Base-by-base conservation (phyloP, 1,140 invertebrate genomes). In the Propsilocerus akamusi region DNA sequence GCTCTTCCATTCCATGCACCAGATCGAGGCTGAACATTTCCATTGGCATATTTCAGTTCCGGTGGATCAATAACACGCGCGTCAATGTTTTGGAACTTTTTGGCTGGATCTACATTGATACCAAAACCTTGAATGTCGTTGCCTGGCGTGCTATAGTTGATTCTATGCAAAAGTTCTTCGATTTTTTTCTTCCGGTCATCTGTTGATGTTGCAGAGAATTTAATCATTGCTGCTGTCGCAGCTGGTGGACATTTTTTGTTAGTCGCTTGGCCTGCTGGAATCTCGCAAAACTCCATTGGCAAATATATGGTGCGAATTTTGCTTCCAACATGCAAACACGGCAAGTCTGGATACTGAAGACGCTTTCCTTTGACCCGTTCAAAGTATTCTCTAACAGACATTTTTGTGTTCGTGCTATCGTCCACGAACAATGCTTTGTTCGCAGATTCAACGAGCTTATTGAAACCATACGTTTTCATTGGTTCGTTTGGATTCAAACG, bases 161-260 rank as follows among this genome's bases (percentile, higher is more conserved):
- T 59, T 53, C 58, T 61, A 28, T 57, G 54, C 24, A 82, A 69
- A 11, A 74, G 63, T 7, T 73, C 59, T 56, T 73, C 63, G 23
- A 86, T 86, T 58, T 78, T 83, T 0, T 52, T 1, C 56, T 78
- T 78, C 0, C 83, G 68, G 1, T 55, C 58, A 3, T 68, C 56
- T 0, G 82, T 75, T 5, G 64, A 56, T 1, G 75, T 81, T 1
- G 81, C 81, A 2, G 82, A 74, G 34, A 65, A 65, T 26, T 56
- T 62, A 1, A 87, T 81, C 79, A 86, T 82, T 0, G 57, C 64
- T 1, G 69, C 52, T 1, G 81, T 75, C 61, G 85, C 81, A 0
- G 28, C 59, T 7, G 66, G 58, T 4, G 63, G 65, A 34, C 71
- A 58, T 46, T 73, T 72, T 34, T 64, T 68, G 50, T 68, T 60